phyloP scores from a whole-genome alignment of 1,140 invertebrate genomes.

The Trachelipus rathkii region DNA sequence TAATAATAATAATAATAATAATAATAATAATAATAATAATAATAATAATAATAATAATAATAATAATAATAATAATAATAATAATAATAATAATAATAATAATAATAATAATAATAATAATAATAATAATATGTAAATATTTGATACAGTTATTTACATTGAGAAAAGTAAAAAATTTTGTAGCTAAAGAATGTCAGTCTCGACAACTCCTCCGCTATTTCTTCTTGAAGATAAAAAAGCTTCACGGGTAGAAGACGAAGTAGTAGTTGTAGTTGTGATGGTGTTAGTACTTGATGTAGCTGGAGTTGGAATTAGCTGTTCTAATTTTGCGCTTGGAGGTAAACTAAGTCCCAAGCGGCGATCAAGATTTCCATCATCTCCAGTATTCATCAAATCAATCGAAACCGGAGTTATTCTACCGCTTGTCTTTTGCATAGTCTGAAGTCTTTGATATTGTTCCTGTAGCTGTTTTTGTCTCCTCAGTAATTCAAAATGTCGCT shows the following conservation, averaged over 20 bases:
- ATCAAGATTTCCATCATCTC: not conserved
- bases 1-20: not conserved
- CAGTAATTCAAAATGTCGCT: conserved; percentile 49
- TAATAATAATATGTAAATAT: not conserved
- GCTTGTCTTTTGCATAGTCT: conserved; percentile 48
- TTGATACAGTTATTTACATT: not conserved
- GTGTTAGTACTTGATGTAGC: not conserved
- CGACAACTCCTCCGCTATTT: not conserved
- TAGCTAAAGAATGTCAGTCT: not conserved
- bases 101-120: conserved; percentile 13
- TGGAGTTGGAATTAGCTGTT: not conserved
- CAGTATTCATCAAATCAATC: conserved; percentile 24
- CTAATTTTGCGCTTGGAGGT: not conserved
- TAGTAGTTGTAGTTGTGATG: not conserved
- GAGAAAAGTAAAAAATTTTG: not conserved
- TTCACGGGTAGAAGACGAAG: not conserved
- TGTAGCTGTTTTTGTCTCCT: conserved; percentile 50
- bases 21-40: not conserved
- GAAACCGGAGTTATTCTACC: conserved; percentile 34
- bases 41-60: not conserved
- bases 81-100: conserved; percentile 15
- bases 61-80: conserved; percentile 5
- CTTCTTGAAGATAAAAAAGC: not conserved
- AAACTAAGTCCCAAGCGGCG: not conserved
- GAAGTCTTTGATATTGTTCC: conserved; percentile 50